Base-by-base conservation (phyloP, 2,113 vertebrate species). In the Speoplatyrhinus poulsoni region DNA sequence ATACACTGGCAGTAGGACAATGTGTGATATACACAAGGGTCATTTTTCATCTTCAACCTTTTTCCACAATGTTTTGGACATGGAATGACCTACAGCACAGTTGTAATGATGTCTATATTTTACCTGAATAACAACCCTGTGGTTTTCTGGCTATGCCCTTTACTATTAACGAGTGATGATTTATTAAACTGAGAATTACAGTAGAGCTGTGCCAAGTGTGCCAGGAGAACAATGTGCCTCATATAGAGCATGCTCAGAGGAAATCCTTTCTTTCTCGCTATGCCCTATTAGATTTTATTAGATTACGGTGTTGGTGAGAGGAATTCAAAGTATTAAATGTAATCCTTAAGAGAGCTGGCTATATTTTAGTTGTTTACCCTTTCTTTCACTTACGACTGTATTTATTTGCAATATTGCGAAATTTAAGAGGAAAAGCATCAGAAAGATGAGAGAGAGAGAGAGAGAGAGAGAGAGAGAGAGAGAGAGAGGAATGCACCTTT, bases 211-310 rank as follows among this genome's bases (percentile, higher is more conserved):
- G 71, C 69, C 76, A 73, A 77, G 47, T 77, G 63, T 82, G 74
- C 67, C 61, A 79, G 60, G 41, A 81, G 60, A 68, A 59, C 69
- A 55, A 67, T 47, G 32, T 32, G 67, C 69, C 73, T 70, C 32
- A 60, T 76, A 64, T 65, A 73, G 62, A 8, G 54, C 52, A 53
- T 70, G 72, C 62, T 62, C 16, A 68, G 49, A 85, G 78, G 79
- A 87, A 81, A 80, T 80, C 75, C 79, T 77, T n/a, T 67, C 73
- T 83, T 80, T 87, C 76, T 82, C 50, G 49, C 60, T 67, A 52
- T 72, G 46, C 50, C 12, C 36, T 41, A 6, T 41, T 41, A 41
- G 5, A 41, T 41, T 41, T 6, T 41, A 8, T 41, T 41, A 41
- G 4, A 41, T 41, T 41, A 41, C 4, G 36, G 36, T 6, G 36